These are phyloP conservation scores for Tigriopus californicus DNA, from an alignment of 2,888 invertebrate species.

Conservation along the genomic window DNA sequence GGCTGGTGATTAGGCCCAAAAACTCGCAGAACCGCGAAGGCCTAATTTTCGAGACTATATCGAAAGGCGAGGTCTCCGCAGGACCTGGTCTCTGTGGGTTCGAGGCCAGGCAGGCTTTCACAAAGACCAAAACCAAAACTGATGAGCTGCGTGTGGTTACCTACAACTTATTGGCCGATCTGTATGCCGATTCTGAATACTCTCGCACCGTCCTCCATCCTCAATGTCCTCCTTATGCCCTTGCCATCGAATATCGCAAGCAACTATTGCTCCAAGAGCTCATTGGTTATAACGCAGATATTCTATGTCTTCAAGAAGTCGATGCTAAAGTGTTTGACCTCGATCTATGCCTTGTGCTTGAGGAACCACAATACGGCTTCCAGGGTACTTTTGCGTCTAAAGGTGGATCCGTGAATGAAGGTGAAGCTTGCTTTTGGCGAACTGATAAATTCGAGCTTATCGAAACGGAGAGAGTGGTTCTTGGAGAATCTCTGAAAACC, in stretches of 20 bases:
- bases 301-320: conserved; percentile 83
- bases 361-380: conserved; percentile 35
- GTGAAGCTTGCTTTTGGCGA: conserved; percentile 57
- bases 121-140: conserved; percentile 35
- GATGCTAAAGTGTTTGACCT: conserved; percentile 34
- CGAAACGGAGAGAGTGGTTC: conserved; percentile 34
- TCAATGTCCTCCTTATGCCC: conserved; percentile 62
- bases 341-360: conserved; percentile 32
- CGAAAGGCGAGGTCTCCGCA: conserved; percentile 41
- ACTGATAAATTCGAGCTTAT: conserved; percentile 38
- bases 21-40: conserved; percentile 31
- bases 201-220: conserved; percentile 52
- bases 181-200: conserved; percentile 68
- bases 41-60: conserved; percentile 39
- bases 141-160: conserved; percentile 58
- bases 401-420: conserved; percentile 50
- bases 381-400: conserved; percentile 44
- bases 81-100: conserved; percentile 64
- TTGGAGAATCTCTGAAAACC: conserved; percentile 38
- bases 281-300: conserved; percentile 57
- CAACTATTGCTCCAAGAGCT: conserved; percentile 66
- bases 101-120: conserved; percentile 54
- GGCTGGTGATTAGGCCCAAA: conserved; percentile 34
- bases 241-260: conserved; percentile 67
- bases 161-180: conserved; percentile 79